Percentiles rank a stretch among this genome's conserved stretches.
Conservation (phyloP, 2,888 invertebrate species). For the Orchesellides sinensis region DNA sequence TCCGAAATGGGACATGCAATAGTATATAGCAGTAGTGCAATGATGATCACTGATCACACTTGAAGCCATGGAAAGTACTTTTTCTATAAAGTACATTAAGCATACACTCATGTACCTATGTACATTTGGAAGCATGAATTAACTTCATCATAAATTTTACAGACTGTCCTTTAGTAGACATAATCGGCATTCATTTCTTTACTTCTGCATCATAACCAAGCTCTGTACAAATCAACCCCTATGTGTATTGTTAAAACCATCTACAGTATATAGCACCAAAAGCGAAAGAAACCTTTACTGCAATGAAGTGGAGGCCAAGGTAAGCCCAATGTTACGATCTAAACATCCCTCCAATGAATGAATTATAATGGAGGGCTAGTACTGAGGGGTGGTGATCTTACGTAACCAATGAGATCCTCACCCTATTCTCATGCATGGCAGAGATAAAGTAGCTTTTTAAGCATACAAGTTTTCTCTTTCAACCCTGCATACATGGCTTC, state of each 20-base stretch:
- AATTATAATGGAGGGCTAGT: slow-evolving; percentile 74
- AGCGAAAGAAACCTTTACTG: slow-evolving; percentile 61
- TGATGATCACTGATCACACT: slow-evolving; percentile 25
- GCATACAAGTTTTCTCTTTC: slow-evolving; percentile 25
- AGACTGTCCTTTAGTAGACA: no score
- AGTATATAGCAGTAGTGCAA: neutral
- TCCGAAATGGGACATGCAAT: slow-evolving; percentile 44
- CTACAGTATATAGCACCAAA: no score
- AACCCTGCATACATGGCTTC: slow-evolving; percentile 19
- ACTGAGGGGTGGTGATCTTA: slow-evolving; percentile 75
- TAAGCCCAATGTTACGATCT: slow-evolving; percentile 59
- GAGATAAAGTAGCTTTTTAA: neutral
- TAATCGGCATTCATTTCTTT: no score
- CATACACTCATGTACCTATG: no score
- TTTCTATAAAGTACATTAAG: no score
- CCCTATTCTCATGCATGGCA: slow-evolving; percentile 19
- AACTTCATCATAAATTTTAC: no score
- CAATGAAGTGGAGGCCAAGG: slow-evolving; percentile 59
- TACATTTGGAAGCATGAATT: no score
- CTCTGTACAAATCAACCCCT: no score
- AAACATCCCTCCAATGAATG: slow-evolving; percentile 75
- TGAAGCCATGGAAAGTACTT: slow-evolving; percentile 1
- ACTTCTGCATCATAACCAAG: no score
- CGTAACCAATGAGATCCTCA: slow-evolving; percentile 75
- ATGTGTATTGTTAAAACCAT: no score